Evolutionary conservation across 1,140 invertebrate species (phyloP), one percentile per base, ranked within the genome.

Genomic region (Spodoptera litura): DNA sequence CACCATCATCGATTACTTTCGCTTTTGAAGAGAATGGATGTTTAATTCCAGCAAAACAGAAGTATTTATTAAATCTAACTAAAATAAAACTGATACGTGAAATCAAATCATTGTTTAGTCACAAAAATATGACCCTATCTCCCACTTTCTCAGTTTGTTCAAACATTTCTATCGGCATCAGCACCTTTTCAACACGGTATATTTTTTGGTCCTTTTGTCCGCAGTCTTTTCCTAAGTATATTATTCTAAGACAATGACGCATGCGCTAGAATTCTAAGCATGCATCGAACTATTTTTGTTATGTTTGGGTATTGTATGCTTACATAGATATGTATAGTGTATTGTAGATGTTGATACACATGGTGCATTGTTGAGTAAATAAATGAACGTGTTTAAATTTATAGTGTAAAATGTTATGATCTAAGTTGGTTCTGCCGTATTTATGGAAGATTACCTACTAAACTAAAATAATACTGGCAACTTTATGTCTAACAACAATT

Each of bases 241-340:
- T 13, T 75, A 62, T 75, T 75, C 72, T 35, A 52, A 75, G 49
- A n/a, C 25, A 58, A 13, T 75, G 72, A 75, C 72, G 72, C 58
- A 75, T 74, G 55, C 58, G n/a, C 59, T 52, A 68, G 49, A 68
- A 68, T 51, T 13, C 49, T 27, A 51, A 68, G 64, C 64, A 68
- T 13, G 64, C 49, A 8, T 74, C 15, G 4, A 35, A 59, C 25
- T 52, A 75, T 49, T 62, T 56, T 49, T 59, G 55, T 25, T 31
- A 62, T 62, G 44, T 13, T 15, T 73, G 49, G 52, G 70, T 49
- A 73, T 59, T 59, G 55, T 59, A 73, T 59, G 59, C 71, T 44
- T 72, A 55, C 2, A 49, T 44, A 58, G 10, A 73, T 20, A 49
- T 20, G 25, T 73, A 44, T 27, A 73, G n/a, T 38, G 0, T 5